Conservation (phyloP, 2,113 vertebrate genomes). For the Thinocorus orbignyianus region DNA sequence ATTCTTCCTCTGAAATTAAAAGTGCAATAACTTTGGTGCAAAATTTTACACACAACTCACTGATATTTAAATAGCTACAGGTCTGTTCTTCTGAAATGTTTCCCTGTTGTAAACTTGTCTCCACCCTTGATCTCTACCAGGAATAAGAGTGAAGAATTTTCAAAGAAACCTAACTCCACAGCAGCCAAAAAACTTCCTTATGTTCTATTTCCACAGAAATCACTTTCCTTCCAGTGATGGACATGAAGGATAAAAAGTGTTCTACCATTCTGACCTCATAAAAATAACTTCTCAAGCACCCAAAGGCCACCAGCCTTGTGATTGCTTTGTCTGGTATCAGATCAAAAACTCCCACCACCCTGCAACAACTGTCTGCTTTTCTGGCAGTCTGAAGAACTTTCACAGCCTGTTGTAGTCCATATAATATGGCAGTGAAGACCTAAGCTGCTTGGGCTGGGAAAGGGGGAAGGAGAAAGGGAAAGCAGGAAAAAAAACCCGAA, state of each 20-base stretch:
- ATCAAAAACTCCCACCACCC: background rate
- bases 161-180: background rate
- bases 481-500: background rate
- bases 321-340: rapidly evolving
- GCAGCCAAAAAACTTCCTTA: background rate
- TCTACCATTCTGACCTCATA: background rate
- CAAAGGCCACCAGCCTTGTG: background rate
- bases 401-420: background rate
- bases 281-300: background rate
- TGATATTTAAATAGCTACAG: background rate
- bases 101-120: rapidly evolving
- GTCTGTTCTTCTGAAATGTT: background rate
- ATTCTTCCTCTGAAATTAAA: background rate
- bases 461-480: background rate
- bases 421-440: background rate
- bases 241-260: background rate
- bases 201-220: background rate
- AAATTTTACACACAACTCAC: background rate
- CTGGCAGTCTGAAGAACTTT: background rate
- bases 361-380: background rate
- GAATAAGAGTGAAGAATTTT: background rate
- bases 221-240: background rate
- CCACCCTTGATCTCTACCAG: background rate
- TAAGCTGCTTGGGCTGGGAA: background rate
- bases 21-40: background rate